A percentile compares a stretch with the other conserved stretches of the same genome.
phyloP scores from a whole-genome alignment of 2,113 vertebrate species.

The Addax nasomaculatus region DNA sequence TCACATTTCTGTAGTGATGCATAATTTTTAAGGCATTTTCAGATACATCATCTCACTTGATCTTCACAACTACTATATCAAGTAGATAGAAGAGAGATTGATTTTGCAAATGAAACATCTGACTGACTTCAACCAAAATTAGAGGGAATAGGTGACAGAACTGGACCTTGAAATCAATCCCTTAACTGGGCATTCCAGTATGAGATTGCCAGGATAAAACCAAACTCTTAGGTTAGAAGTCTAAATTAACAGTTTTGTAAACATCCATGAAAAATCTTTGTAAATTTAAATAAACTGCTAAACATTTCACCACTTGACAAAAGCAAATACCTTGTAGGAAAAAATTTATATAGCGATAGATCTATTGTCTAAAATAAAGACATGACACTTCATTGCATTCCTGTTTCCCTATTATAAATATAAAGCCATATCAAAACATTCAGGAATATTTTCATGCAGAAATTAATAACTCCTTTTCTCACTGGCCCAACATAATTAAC shows the following conservation, averaged over 20 bases:
- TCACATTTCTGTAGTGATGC: not conserved
- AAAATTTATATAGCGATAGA: not conserved
- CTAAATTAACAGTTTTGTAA: not conserved
- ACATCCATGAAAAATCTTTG: not conserved
- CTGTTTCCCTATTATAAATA: not conserved
- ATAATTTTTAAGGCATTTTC: constrained; percentile 10
- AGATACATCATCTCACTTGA: not conserved
- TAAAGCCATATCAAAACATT: not conserved
- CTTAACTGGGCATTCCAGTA: not conserved
- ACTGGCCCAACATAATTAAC: not conserved
- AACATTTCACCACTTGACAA: not conserved
- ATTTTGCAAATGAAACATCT: not conserved
- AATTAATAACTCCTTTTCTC: not conserved
- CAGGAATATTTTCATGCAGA: not conserved
- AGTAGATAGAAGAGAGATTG: not conserved
- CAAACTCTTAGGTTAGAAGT: not conserved
- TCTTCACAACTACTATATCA: not conserved
- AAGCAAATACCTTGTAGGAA: not conserved
- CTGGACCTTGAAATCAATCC: not conserved
- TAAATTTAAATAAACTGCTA: not conserved
- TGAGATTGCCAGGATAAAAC: not conserved
- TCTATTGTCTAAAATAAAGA: not conserved
- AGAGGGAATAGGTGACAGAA: not conserved
- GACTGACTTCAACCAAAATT: not conserved
- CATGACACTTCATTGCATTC: not conserved